A percentile compares a stretch with the other conserved stretches of the same genome.
Evolutionary conservation across 1,140 invertebrate genomes (phyloP).

Genomic region (Phenacoccus solenopsis): DNA sequence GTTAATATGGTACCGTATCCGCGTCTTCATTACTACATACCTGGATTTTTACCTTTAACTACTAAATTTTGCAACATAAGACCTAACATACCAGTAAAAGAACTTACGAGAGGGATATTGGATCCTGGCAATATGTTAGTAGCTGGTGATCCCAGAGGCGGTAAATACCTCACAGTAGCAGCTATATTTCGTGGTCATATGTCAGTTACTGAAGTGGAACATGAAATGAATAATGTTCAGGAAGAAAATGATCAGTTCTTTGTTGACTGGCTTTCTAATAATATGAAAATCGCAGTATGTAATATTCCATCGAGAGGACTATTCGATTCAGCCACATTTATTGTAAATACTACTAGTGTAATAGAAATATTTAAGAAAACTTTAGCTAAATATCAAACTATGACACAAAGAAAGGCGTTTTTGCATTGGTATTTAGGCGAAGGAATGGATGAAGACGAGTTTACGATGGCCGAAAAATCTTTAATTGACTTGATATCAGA

Average conservation of each 20-base stretch:
- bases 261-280: conserved; percentile 48
- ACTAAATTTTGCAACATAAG: conserved; percentile 68
- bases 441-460: conserved; percentile 52
- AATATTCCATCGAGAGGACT: conserved; percentile 5
- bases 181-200: conserved; percentile 44
- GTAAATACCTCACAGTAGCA: conserved; percentile 45
- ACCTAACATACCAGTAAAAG: conserved; percentile 54
- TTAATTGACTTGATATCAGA: conserved; percentile 18
- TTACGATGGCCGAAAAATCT: conserved; percentile 45
- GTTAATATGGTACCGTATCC: conserved; percentile 50
- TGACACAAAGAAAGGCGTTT: conserved; percentile 38
- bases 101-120: background rate
- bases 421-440: conserved; percentile 51
- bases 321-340: conserved; percentile 8
- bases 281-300: conserved; percentile 33
- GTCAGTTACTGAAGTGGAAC: conserved; percentile 43
- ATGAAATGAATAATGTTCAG: conserved; percentile 39
- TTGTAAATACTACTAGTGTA: background rate
- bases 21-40: conserved; percentile 50
- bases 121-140: conserved; percentile 11
- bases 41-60: conserved; percentile 66
- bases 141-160: conserved; percentile 31
- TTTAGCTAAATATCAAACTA: conserved; percentile 41
- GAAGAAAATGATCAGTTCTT: conserved; percentile 35
- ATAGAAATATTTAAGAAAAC: conserved; percentile 5